Evolutionary conservation across 2,888 invertebrate genomes (phyloP).

Genomic region (Lithodes maja): DNA sequence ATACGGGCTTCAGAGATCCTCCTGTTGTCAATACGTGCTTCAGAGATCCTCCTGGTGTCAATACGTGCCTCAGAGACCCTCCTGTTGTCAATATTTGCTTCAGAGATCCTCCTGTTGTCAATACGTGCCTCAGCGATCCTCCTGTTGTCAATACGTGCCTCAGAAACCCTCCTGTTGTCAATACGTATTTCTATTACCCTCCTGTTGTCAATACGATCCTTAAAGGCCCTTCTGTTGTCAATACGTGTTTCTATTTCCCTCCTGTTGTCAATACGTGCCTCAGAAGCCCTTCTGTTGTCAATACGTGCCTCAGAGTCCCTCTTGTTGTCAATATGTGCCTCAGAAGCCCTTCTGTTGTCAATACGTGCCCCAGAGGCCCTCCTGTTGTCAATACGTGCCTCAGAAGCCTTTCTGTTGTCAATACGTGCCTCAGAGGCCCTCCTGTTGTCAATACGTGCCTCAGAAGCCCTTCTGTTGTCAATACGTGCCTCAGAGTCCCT

Average conservation of each 20-base stretch:
- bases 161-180: background rate
- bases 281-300: background rate
- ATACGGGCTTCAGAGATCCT: background rate
- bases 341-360: background rate
- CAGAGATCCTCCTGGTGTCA: conserved; percentile 6
- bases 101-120: background rate
- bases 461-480: background rate
- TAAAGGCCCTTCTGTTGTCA: background rate
- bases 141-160: background rate
- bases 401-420: background rate
- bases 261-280: conserved; percentile 6
- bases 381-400: conserved; percentile 8
- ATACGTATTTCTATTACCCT: background rate
- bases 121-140: background rate
- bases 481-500: background rate
- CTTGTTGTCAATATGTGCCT: background rate
- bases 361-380: background rate
- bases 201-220: conserved; percentile 2
- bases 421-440: background rate
- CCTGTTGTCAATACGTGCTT: conserved; percentile 2
- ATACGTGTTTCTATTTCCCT: too few relatives aligned
- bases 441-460: conserved; percentile 25
- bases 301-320: background rate
- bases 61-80: conserved; percentile 1
- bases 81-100: background rate